Base-by-base conservation (phyloP, 2,888 invertebrate species). In the Entomobrya multifasciata region DNA sequence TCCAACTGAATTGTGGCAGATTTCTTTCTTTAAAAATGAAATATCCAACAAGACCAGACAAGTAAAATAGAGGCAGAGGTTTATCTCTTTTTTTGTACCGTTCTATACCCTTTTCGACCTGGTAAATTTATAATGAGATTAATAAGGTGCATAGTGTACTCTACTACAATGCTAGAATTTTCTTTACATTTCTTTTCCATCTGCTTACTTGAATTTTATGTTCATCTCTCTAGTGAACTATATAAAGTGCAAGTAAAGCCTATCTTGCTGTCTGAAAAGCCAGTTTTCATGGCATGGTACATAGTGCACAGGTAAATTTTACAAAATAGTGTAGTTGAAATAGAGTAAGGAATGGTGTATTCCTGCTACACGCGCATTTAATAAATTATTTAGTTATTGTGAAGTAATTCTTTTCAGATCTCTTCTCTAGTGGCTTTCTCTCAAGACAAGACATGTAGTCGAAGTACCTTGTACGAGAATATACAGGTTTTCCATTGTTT, bases 331-430 rank as follows among this genome's bases (percentile, higher is more conserved):
- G 27, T 60, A 67, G 44, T 44, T 67, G 65, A 20, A 67, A 8
- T 36, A 41, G 41, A 44, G 44, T 67, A 8, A 36, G 36, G 36
- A 36, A 36, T 36, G 36, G 5, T 36, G 36, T 36, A 8, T 36
- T 4, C 10, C 36, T 25, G 57, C n/a, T 77, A 74, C 49, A 36
- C 60, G 70, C 67, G 27, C 57, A 44, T 81, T 81, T 89, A 88
- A 89, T 89, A 88, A 89, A 89, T 89, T 88, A 89, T 89, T 86
- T 88, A 89, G 87, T 82, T 88, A 89, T 88, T 89, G 89, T 88
- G 76, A 87, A 86, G 87, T 87, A 78, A 87, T 87, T 87, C 87
- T 65, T 52, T 70, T 77, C 79, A 74, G 74, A 60, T 72, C 47
- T 27, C 17, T 27, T 25, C 30, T 47, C 41, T 15, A 13, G 4